Base-by-base conservation (phyloP, 2,888 invertebrate species). In the Pristionchus exspectatus region DNA sequence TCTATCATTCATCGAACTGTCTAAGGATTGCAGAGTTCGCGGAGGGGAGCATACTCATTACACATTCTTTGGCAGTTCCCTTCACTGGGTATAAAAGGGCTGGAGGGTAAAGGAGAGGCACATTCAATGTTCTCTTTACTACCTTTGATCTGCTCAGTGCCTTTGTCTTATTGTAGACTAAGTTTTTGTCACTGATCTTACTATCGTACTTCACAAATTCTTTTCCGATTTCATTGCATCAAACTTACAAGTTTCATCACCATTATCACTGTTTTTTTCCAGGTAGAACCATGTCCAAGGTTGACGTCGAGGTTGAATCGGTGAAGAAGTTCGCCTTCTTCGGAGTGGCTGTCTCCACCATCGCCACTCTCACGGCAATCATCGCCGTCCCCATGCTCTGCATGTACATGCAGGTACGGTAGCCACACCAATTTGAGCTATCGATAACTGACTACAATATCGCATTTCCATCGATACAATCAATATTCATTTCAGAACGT, bases 241-340 rank as follows among this genome's bases (percentile, higher is more conserved):
- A 3, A 7, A 12, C 10, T 12, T 9, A 7, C 44, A 50, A 50
- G 9, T 9, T 50, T 50, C 44, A 50, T 50, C 44, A 50, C 21
- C 14, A 12, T 56, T 14, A 21, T 5, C 18, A 56, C 14, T 3
- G 10, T 50, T 7, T 9, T 50, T 3, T 50, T 72, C 5, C 21
- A 44, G 24, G 12, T 54, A 54, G n/a, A 86, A 24, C 66, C 66
- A 88, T 88, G 88, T 77, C 74, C 88, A 77, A 88, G 88, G 77
- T 77, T 77, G 30, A 88, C 74, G 77, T 54, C 54, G 94, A 95
- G 92, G 94, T 94, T 69, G 93, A 94, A 83, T 91, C 91, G 77
- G 92, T 94, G 86, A 93, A 94, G 91, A 92, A 92, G 90, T 91
- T 94, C 90, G 95, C 95, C 91, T 94, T 95, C 92, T 93, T 93